Base-by-base conservation (phyloP, 64 coral and sea anemone species). In the Cladopsammia gracilis region DNA sequence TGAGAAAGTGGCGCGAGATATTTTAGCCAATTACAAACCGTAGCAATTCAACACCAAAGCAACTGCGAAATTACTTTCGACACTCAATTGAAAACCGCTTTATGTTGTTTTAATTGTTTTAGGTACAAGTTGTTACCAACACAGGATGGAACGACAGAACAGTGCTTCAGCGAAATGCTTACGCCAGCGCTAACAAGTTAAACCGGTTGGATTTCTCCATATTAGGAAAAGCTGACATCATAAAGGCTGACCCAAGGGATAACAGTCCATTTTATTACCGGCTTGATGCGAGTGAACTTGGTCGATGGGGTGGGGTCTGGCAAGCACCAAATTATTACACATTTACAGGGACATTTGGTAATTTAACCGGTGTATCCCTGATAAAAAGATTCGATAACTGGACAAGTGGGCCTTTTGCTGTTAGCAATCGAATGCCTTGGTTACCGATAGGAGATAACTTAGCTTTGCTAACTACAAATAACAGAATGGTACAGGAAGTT, bases 391-490 rank as follows among this genome's bases (percentile, higher is more conserved):
- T 76, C 4, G 48, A 76, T 11, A 53, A 76, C 0, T 76, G 74
- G 74, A 24, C 48, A 52, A 53, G 46, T 15, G 74, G 74, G n/a
- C 47, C 46, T 52, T 76, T 52, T 76, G 74, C 74, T 10, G 51
- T 76, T 22, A 76, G 74, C 48, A 46, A 76, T 12, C 74, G 74
- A 51, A 76, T 76, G 74, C 74, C 74, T 46, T 76, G 74, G 74
- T 53, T 76, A 23, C 74, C 74, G 15, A 76, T n/a, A 18, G 6
- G 5, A 24, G 19, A 76, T 8, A 19, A 53, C 8, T 76, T 76
- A 4, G 48, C 74, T 20, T 46, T 76, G 1, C 74, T 76, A 1
- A 76, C 74, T 22, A 76, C 74, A n/a, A 76, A 25, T 24, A 43
- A 76, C 48, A 20, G 18, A 24, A 8, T 53, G 16, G 10, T 53